These are phyloP conservation scores for Gymnocypris eckloni DNA, from an alignment of 2,797 vertebrate genomes.

Conservation along the genomic window DNA sequence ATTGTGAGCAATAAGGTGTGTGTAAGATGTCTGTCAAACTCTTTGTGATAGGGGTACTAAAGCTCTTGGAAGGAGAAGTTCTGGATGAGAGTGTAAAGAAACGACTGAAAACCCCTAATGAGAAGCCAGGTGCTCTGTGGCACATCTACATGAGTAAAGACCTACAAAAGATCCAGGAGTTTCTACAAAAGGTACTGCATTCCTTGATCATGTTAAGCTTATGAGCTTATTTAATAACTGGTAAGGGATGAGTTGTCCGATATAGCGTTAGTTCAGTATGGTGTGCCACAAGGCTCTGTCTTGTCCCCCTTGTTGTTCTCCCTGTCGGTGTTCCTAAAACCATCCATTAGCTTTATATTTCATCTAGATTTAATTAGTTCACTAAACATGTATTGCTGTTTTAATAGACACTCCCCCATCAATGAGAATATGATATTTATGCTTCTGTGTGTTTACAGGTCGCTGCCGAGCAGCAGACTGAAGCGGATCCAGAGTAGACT, in stretches of 20 bases:
- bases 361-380: background rate
- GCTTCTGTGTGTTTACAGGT: constrained; percentile 17
- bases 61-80: constrained; percentile 94
- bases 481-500: constrained; percentile 39
- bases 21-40: background rate
- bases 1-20: background rate
- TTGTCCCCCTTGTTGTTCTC: background rate
- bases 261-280: background rate
- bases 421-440: background rate
- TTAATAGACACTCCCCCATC: background rate
- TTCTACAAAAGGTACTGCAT: constrained; percentile 89
- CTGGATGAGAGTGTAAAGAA: constrained; percentile 90
- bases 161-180: constrained; percentile 90
- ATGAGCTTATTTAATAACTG: background rate
- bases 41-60: constrained; percentile 83
- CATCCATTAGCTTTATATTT: background rate
- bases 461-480: constrained; percentile 45
- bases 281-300: background rate
- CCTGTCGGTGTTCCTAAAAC: background rate
- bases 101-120: constrained; percentile 90
- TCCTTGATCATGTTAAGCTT: background rate
- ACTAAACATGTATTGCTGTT: background rate
- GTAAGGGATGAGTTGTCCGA: background rate
- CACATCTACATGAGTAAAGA: constrained; percentile 96
- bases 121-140: constrained; percentile 96